phyloP scores from a whole-genome alignment of 1,140 invertebrate species.

The Cephus cinctus region DNA sequence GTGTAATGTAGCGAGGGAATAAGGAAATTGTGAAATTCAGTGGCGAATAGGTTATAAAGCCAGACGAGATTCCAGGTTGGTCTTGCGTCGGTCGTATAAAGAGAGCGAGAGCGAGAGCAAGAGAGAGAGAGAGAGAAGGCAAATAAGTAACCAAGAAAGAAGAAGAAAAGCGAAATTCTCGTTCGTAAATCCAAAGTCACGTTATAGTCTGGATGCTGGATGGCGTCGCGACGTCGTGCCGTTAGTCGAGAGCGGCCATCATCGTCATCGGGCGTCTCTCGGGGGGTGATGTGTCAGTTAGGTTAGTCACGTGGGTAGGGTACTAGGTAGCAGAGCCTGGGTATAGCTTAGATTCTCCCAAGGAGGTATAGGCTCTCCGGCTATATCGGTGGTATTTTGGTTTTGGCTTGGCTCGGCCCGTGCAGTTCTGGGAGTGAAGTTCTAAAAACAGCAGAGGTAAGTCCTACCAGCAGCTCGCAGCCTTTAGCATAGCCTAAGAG shows the following conservation, averaged over 20 bases:
- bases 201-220: conserved; percentile 24
- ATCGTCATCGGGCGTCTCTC: conserved; percentile 14
- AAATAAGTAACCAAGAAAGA: conserved; percentile 4
- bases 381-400: conserved; percentile 52
- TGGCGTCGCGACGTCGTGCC: conserved; percentile 13
- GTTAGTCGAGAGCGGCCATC: conserved; percentile 5
- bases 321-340: conserved; percentile 1
- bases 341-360: too few relatives aligned
- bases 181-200: conserved; percentile 29
- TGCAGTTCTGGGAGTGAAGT: conserved; percentile 56
- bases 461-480: conserved; percentile 34
- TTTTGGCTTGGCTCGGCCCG: conserved; percentile 55
- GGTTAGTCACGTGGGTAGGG: conserved; percentile 3
- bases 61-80: not conserved
- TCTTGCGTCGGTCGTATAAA: conserved; percentile 2
- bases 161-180: too few relatives aligned
- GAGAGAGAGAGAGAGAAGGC: not conserved
- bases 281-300: not conserved
- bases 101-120: conserved; percentile 3
- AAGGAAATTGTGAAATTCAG: not conserved
- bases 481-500: too few relatives aligned
- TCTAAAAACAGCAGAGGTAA: conserved; percentile 59
- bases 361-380: too few relatives aligned
- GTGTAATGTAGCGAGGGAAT: not conserved
- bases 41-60: not conserved